Percentiles rank a stretch among this genome's conserved stretches.
phyloP scores from a whole-genome alignment of 2,797 vertebrate genomes.

The Cetoscarus ocellatus region DNA sequence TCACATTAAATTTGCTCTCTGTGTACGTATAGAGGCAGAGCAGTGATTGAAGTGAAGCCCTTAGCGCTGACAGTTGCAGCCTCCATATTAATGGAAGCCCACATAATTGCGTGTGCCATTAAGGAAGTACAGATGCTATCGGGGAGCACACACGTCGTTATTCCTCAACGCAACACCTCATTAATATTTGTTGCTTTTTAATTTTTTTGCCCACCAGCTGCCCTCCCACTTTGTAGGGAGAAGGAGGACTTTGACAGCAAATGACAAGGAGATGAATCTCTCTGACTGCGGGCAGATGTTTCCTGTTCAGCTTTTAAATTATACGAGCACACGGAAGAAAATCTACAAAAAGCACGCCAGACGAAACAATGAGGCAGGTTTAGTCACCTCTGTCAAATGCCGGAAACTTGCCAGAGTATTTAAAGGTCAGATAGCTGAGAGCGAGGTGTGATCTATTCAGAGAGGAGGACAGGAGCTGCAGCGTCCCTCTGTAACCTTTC shows the following conservation, averaged over 20 bases:
- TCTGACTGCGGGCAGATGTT: slow-evolving; percentile 77
- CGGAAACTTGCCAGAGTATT: slow-evolving; percentile 38
- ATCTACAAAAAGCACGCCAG: slow-evolving; percentile 19
- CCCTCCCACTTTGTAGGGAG: slow-evolving; percentile 58
- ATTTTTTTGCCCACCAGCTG: slow-evolving; percentile 53
- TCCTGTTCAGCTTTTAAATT: slow-evolving; percentile 77
- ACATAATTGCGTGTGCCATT: slow-evolving; percentile 89
- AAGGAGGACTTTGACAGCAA: slow-evolving; percentile 78
- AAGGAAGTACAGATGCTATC: slow-evolving; percentile 90
- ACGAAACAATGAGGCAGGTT: slow-evolving; percentile 45
- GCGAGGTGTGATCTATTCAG: slow-evolving; percentile 71
- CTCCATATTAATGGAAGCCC: slow-evolving; percentile 85
- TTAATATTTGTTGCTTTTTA: slow-evolving; percentile 88
- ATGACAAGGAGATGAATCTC: slow-evolving; percentile 88
- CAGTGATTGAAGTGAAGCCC: slow-evolving; percentile 74
- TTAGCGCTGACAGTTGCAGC: slow-evolving; percentile 71
- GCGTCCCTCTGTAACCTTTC: slow-evolving; percentile 69
- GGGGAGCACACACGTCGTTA: slow-evolving; percentile 82
- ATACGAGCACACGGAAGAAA: slow-evolving; percentile 39
- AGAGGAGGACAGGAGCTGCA: slow-evolving; percentile 51
- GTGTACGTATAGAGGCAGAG: slow-evolving; percentile 51
- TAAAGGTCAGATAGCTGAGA: slow-evolving; percentile 78
- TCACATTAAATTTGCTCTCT: slow-evolving; percentile 51
- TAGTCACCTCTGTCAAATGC: slow-evolving; percentile 25
- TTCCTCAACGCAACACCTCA: slow-evolving; percentile 88